These are phyloP conservation scores for Arrhamphus sclerolepis DNA, from an alignment of 2,797 vertebrate genomes.

Conservation along the genomic window DNA sequence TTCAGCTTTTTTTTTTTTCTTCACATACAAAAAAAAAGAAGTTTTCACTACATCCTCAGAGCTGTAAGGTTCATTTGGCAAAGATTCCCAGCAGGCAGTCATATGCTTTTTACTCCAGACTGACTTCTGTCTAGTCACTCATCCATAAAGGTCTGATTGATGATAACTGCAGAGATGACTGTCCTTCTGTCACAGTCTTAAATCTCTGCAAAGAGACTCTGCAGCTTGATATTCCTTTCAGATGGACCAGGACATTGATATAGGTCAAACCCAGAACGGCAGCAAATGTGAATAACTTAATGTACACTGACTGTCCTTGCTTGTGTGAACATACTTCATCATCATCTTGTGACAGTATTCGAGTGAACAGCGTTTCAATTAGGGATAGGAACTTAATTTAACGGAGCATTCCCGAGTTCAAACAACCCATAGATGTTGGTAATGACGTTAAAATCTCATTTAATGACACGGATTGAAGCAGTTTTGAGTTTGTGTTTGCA, in stretches of 20 bases:
- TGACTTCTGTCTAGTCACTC: constrained; percentile 59
- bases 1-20: constrained; percentile 47
- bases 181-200: constrained; percentile 51
- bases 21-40: constrained; percentile 43
- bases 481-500: too few relatives aligned
- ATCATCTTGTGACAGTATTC: neutral
- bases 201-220: constrained; percentile 41
- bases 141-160: constrained; percentile 68
- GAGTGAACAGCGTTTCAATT: constrained; percentile 6
- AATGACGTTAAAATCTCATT: too few relatives aligned
- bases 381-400: constrained; percentile 5
- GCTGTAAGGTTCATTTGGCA: constrained; percentile 57
- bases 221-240: constrained; percentile 37
- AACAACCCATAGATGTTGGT: too few relatives aligned
- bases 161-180: constrained; percentile 59
- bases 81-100: constrained; percentile 50
- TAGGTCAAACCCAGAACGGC: constrained; percentile 7
- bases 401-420: too few relatives aligned
- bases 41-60: constrained; percentile 34
- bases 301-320: neutral
- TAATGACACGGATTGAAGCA: too few relatives aligned
- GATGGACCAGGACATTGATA: constrained; percentile 7
- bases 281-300: constrained; percentile 9
- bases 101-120: constrained; percentile 58
- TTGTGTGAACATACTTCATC: neutral